A percentile compares a stretch with the other conserved stretches of the same genome.
Evolutionary conservation across 2,888 invertebrate genomes (phyloP).

Genomic region (Brachyptera risi): DNA sequence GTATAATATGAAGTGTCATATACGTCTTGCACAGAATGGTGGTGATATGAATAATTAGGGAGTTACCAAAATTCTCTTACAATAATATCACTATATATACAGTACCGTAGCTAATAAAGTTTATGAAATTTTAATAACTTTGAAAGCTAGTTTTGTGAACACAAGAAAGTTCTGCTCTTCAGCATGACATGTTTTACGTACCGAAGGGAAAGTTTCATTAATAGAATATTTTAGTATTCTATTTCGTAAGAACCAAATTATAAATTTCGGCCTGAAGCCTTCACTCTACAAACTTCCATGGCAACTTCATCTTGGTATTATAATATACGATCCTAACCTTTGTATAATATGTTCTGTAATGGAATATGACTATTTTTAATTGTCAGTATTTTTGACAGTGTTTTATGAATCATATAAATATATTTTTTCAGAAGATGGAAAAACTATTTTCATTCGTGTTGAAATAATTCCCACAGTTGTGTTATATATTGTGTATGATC

Average conservation of each 20-base stretch:
- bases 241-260: slow-evolving; percentile 14
- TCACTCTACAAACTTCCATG: background rate
- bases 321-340: too few relatives aligned
- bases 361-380: too few relatives aligned
- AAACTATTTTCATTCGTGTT: too few relatives aligned
- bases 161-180: slow-evolving; percentile 9
- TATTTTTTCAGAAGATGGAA: too few relatives aligned
- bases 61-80: background rate
- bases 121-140: slow-evolving; percentile 21
- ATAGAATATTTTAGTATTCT: slow-evolving; percentile 22
- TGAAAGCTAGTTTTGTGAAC: slow-evolving; percentile 13
- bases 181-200: slow-evolving; percentile 5
- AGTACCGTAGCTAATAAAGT: slow-evolving; percentile 18
- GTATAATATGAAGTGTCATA: too few relatives aligned
- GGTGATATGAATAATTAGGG: too few relatives aligned
- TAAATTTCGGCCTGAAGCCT: background rate
- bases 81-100: slow-evolving; percentile 5
- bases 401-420: too few relatives aligned
- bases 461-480: too few relatives aligned
- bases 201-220: slow-evolving; percentile 10
- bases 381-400: too few relatives aligned
- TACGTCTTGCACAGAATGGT: too few relatives aligned
- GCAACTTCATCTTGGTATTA: background rate
- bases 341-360: too few relatives aligned
- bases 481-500: too few relatives aligned